Evolutionary conservation across 2,888 invertebrate species (phyloP).

Genomic region (Rhimphoctona megacephalus): DNA sequence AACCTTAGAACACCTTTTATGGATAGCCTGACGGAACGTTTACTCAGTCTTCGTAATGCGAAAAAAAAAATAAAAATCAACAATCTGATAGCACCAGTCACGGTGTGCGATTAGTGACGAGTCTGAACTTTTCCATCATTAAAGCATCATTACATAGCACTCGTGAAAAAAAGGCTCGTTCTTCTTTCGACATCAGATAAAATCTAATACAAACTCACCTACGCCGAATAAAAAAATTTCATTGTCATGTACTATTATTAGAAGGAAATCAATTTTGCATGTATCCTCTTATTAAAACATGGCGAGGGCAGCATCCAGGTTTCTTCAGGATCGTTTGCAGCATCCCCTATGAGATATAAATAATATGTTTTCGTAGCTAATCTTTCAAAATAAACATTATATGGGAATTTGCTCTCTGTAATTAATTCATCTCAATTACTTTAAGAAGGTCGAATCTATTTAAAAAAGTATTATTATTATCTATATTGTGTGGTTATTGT

Average conservation of each 20-base stretch:
- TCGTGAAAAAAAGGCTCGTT: conserved; percentile 28
- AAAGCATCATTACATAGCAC: conserved; percentile 34
- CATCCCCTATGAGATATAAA: background rate
- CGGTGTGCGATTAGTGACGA: conserved; percentile 13
- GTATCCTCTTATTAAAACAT: background rate
- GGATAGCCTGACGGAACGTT: background rate
- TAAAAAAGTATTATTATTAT: background rate
- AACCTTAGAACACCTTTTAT: background rate
- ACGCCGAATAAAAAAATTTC: background rate
- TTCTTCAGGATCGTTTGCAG: background rate
- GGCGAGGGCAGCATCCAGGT: background rate
- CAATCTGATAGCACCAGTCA: background rate
- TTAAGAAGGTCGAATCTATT: background rate
- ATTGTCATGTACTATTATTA: background rate
- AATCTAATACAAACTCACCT: background rate
- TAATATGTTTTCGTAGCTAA: background rate
- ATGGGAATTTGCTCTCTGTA: background rate
- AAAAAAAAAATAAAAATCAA: background rate
- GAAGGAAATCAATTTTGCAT: background rate
- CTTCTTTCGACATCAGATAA: background rate
- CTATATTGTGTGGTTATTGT: background rate
- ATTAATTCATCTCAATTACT: background rate
- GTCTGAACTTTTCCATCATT: conserved; percentile 9
- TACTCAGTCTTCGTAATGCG: background rate
- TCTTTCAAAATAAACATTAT: background rate